Evolutionary conservation across 2,888 invertebrate genomes (phyloP), one percentile per base, ranked within the genome.

Genomic region (Liposcelis brunnea): DNA sequence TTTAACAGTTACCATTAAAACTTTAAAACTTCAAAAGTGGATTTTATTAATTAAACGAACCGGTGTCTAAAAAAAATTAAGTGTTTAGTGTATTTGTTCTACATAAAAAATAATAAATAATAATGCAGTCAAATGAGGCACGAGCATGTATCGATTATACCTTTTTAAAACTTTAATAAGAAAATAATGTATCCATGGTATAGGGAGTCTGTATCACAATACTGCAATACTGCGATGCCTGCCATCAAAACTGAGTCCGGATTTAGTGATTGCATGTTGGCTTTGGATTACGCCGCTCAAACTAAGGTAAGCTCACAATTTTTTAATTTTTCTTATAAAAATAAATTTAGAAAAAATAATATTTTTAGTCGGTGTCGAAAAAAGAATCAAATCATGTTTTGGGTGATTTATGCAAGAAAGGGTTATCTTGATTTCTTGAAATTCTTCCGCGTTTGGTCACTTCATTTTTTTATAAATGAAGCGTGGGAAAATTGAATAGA

Each of bases 261-360:
- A 59, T 75, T 74, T 65, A 75, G 74, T 58, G 77, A 77, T 64
- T 77, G 77, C 60, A 77, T 77, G 77, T 61, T 77, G 54, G 75
- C 75, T 38, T 67, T 77, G 50, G 77, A 77, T 61, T 77, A 77
- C 59, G 73, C 73, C 1, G 71, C 74, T 0, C 75, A 75, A 59
- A 72, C 73, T 61, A 77, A 77, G 73, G 77, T 77, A 59, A 59
- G 68, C 68, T 67, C 8, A 6, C 26, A 26, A n/a, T 26, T 6
- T 26, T 26, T 26, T 26, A 26, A 6, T 26, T 26, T 26, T 6
- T 26, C 8, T 26, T 26, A 26, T 26, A 6, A 26, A 6, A 6
- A 26, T 26, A 68, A 48, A 49, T 50, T 50, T n/a, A n/a, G n/a
- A n/a, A n/a, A n/a, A n/a, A n/a, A n/a, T n/a, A n/a, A n/a, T n/a